Conservation (phyloP, 2,888 invertebrate species). For the Copidosoma aretas region DNA sequence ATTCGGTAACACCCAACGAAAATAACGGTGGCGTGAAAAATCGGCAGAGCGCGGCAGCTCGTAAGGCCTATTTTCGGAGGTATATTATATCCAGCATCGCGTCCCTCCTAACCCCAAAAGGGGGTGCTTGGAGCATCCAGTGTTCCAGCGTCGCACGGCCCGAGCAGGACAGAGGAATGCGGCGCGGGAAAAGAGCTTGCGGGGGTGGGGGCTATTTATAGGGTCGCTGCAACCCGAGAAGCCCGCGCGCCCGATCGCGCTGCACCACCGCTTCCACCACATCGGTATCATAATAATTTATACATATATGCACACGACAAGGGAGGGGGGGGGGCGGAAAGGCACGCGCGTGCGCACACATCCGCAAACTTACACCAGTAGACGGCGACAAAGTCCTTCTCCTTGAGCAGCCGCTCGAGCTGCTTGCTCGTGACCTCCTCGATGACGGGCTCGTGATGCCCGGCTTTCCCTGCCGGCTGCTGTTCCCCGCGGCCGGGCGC, state of each 20-base stretch:
- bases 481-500: constrained; percentile 7
- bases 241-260: neutral
- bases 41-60: too few species aligned
- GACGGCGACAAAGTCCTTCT: constrained; percentile 93
- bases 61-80: too few species aligned
- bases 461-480: neutral
- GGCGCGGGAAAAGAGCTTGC: constrained; percentile 7
- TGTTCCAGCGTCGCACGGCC: too few species aligned
- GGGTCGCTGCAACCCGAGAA: constrained; percentile 19
- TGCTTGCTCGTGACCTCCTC: constrained; percentile 93
- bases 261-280: too few species aligned
- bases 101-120: too few species aligned
- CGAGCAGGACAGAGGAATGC: neutral
- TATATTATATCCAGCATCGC: too few species aligned
- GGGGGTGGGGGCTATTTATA: neutral
- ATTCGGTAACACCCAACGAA: too few species aligned
- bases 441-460: constrained; percentile 74
- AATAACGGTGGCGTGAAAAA: too few species aligned
- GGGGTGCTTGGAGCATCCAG: too few species aligned
- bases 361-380: constrained; percentile 87
- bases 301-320: too few species aligned
- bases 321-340: neutral
- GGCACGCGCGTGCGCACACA: neutral
- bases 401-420: constrained; percentile 85
- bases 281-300: too few species aligned